phyloP scores from a whole-genome alignment of 2,888 invertebrate genomes.

The Augochlorella aurata region DNA sequence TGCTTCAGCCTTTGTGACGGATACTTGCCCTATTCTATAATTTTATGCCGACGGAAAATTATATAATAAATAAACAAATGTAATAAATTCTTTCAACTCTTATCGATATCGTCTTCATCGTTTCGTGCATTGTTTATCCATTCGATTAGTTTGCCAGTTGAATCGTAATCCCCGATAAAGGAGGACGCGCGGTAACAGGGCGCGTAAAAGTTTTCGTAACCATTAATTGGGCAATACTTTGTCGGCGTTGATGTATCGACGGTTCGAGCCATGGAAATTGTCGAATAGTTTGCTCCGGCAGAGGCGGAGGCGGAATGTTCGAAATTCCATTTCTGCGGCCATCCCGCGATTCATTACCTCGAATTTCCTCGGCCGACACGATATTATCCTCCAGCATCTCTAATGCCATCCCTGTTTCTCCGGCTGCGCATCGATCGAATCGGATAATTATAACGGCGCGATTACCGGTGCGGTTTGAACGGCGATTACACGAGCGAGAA shows the following conservation, averaged over 20 bases:
- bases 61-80: too few species aligned
- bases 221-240: slow-evolving; percentile 12
- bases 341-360: slow-evolving; percentile 61
- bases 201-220: slow-evolving; percentile 3
- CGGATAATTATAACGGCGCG: slow-evolving; percentile 67
- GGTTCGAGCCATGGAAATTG: slow-evolving; percentile 19
- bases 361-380: slow-evolving; percentile 62
- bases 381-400: slow-evolving; percentile 58
- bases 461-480: slow-evolving; percentile 60
- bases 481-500: slow-evolving; percentile 55
- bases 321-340: slow-evolving; percentile 53
- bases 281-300: slow-evolving; percentile 9
- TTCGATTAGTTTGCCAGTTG: neutral
- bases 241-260: neutral
- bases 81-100: too few species aligned
- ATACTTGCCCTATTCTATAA: too few species aligned
- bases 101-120: too few species aligned
- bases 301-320: slow-evolving; percentile 32
- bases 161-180: neutral
- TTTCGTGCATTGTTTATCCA: too few species aligned
- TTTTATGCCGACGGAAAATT: too few species aligned
- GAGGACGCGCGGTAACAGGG: neutral
- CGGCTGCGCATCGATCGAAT: slow-evolving; percentile 65
- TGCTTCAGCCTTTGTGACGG: too few species aligned
- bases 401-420: slow-evolving; percentile 46